Percentiles rank a stretch among this genome's conserved stretches.
phyloP scores from a whole-genome alignment of 2,797 vertebrate genomes.

The Catamblyrhynchus diadema region DNA sequence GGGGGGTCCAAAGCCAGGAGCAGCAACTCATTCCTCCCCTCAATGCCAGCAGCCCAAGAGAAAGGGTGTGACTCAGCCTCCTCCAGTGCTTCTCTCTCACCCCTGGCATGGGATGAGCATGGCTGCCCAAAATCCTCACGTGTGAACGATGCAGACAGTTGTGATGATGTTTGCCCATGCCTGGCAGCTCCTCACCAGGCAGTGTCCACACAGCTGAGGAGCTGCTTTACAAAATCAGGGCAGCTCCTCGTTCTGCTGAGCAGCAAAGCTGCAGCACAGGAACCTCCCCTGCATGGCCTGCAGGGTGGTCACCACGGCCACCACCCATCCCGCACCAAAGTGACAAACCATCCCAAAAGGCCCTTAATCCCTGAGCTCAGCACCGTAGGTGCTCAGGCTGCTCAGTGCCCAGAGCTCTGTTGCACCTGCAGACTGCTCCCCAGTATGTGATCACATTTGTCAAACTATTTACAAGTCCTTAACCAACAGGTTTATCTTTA shows the following conservation, averaged over 20 bases:
- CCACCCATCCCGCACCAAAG: background rate
- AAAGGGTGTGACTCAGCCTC: background rate
- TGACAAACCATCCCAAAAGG: background rate
- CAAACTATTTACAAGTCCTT: background rate
- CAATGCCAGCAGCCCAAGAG: accelerated
- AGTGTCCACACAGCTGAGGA: background rate
- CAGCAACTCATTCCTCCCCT: background rate
- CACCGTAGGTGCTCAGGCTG: background rate
- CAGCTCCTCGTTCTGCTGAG: background rate
- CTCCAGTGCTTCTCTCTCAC: background rate
- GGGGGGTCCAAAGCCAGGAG: background rate
- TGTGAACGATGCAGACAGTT: background rate
- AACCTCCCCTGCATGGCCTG: background rate
- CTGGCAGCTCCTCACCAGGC: background rate
- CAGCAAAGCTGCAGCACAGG: background rate
- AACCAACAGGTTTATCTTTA: background rate
- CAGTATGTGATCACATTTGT: background rate
- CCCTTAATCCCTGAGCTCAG: background rate
- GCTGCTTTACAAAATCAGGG: background rate
- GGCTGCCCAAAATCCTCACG: background rate
- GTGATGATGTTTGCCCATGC: background rate
- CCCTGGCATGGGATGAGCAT: background rate
- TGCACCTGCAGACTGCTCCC: background rate
- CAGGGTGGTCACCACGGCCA: background rate
- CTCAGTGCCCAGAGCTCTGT: background rate